Evolutionary conservation across 2,797 vertebrate genomes (phyloP), one percentile per base, ranked within the genome.

Genomic region (Gallirallus australis): DNA sequence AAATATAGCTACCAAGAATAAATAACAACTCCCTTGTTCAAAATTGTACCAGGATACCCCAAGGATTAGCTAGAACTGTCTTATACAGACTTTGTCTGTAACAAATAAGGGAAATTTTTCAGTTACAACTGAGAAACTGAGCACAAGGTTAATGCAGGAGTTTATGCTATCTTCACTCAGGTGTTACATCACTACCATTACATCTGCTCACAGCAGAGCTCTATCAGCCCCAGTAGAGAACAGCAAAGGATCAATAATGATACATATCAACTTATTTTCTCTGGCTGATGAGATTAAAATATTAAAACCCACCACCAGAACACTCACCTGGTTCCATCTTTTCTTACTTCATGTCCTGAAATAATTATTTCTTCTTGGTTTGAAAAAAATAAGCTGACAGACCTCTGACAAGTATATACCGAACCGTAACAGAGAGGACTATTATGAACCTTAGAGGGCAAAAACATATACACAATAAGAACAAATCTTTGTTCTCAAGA

Each of bases 321-420:
- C 5, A 52, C 96, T 98, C 95, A 99, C 99, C 99, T 99, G 94
- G 97, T 98, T 79, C 99, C 98, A 94, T 98, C 98, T 96, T 99
- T 99, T 95, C 98, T 99, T 96, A 99, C 99, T 98, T 99, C 99
- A 95, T 99, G 99, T 90, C 99, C 98, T 90, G 98, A 99, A 98
- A 99, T 99, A 94, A 97, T 98, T 97, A 99, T 99, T 98, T 99
- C 99, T 21, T 99, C 99, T 96, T 99, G 99, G 77, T 99, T 99
- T 96, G 98, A 98, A 98, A 99, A 99, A 97, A 99, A 99, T 89
- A 99, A 98, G 94, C 99, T 99, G 97, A 99, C 95, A 17, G 99
- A 99, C 91, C 99, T 99, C 80, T 98, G 97, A 97, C 99, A 99
- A 71, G 97, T 98, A 96, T 99, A 99, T 76, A 99, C 98, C 12